phyloP scores from a whole-genome alignment of 1,140 invertebrate species.

The Drosophila pectinifera region DNA sequence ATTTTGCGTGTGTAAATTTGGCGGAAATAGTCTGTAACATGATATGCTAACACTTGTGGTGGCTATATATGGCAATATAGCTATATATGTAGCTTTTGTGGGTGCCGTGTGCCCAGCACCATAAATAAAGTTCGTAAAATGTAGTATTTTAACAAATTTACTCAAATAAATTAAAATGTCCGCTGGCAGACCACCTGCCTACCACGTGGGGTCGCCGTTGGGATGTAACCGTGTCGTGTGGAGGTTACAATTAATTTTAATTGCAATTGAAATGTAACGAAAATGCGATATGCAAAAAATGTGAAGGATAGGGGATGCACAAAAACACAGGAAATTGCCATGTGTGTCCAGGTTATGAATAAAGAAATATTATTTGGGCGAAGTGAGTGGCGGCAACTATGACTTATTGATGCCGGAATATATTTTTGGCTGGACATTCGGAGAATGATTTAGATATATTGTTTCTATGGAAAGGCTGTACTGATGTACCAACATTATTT shows the following conservation, averaged over 20 bases:
- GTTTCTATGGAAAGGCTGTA: no score
- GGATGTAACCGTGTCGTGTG: constrained; percentile 19
- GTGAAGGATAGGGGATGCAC: background rate
- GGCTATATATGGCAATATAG: background rate
- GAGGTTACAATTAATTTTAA: constrained; percentile 77
- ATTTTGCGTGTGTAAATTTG: constrained; percentile 84
- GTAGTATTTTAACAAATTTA: constrained; percentile 72
- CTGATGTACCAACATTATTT: no score
- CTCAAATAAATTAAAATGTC: constrained; percentile 82
- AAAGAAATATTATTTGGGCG: background rate
- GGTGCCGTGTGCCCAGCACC: constrained; percentile 21
- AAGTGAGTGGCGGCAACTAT: background rate
- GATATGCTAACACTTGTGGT: constrained; percentile 80
- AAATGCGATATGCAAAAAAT: constrained; percentile 42
- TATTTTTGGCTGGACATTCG: no score
- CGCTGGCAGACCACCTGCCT: constrained; percentile 24
- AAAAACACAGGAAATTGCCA: constrained; percentile 26
- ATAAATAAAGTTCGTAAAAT: constrained; percentile 79
- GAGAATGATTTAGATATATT: background rate
- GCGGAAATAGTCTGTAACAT: constrained; percentile 83
- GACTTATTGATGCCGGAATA: constrained; percentile 11
- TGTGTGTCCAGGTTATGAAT: constrained; percentile 11
- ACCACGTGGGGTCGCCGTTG: constrained; percentile 1
- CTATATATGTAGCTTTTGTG: background rate
- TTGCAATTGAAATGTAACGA: constrained; percentile 78